These are phyloP conservation scores for Anastatus disparis DNA, from an alignment of 1,140 invertebrate species.

Conservation along the genomic window DNA sequence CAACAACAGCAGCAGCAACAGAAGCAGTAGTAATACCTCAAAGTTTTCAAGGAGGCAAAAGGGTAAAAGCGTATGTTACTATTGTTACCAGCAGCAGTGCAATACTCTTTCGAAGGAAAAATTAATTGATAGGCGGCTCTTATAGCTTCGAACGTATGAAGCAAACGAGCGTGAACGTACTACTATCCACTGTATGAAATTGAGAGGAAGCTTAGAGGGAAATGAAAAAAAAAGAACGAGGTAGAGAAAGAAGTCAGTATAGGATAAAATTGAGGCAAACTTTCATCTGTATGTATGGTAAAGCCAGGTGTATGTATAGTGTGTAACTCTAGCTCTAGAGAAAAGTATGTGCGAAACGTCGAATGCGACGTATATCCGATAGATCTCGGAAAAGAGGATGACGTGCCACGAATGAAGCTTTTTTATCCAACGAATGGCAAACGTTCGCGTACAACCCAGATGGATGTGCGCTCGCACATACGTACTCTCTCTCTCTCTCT, in stretches of 20 bases:
- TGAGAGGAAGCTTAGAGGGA: not conserved
- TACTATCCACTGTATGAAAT: not conserved
- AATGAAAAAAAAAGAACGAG: not conserved
- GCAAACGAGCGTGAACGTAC: not conserved
- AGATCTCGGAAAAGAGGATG: slow-evolving; percentile 33
- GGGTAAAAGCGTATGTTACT: not conserved
- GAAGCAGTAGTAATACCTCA: no score
- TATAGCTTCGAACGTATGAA: not conserved
- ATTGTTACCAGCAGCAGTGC: no score
- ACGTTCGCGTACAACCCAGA: not conserved
- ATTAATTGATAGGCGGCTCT: slow-evolving; percentile 6
- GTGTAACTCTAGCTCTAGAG: not conserved
- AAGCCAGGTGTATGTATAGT: not conserved
- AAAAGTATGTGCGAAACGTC: not conserved
- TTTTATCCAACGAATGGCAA: not conserved
- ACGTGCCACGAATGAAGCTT: slow-evolving; percentile 47
- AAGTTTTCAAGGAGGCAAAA: no score
- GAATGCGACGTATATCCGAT: slow-evolving; percentile 9
- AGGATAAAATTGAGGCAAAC: not conserved
- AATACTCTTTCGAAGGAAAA: not conserved
- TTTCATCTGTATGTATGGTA: not conserved
- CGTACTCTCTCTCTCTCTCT: no score
- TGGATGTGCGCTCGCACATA: not conserved
- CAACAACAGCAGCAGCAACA: no score
- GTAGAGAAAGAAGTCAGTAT: no score